phyloP scores from a whole-genome alignment of 1,140 invertebrate species.

The Cataglyphis hispanica region DNA sequence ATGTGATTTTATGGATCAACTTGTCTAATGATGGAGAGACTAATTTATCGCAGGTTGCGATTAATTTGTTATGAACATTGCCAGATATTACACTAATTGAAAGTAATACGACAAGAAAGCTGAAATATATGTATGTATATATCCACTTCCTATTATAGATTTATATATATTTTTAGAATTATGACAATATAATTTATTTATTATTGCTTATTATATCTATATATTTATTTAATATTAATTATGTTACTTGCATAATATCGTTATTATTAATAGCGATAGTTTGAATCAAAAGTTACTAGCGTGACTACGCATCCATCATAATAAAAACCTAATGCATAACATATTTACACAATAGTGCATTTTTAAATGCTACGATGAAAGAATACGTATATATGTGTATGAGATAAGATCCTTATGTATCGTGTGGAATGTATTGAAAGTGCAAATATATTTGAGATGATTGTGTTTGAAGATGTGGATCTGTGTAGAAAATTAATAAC shows the following conservation, averaged over 20 bases:
- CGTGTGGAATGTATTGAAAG: neutral
- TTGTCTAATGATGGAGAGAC: neutral
- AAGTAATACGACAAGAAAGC: neutral
- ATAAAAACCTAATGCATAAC: constrained; percentile 26
- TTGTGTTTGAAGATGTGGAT: constrained; percentile 58
- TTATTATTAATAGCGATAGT: neutral
- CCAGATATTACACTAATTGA: neutral
- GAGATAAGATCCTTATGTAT: neutral
- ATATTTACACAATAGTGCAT: constrained; percentile 32
- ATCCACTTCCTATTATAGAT: neutral
- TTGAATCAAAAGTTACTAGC: constrained; percentile 21
- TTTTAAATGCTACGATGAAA: constrained; percentile 21
- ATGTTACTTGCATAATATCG: neutral
- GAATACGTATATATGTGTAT: neutral
- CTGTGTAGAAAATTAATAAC: constrained; percentile 68
- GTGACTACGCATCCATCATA: constrained; percentile 8
- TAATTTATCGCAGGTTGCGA: constrained; percentile 23
- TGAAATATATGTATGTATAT: neutral
- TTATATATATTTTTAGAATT: neutral
- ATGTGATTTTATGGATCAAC: constrained; percentile 12
- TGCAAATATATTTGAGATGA: constrained; percentile 38
- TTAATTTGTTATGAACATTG: constrained; percentile 21
- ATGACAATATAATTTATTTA: neutral
- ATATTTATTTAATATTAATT: neutral
- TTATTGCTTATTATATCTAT: neutral